These are phyloP conservation scores for Rhingia rostrata DNA, from an alignment of 2,888 invertebrate genomes.

Conservation along the genomic window DNA sequence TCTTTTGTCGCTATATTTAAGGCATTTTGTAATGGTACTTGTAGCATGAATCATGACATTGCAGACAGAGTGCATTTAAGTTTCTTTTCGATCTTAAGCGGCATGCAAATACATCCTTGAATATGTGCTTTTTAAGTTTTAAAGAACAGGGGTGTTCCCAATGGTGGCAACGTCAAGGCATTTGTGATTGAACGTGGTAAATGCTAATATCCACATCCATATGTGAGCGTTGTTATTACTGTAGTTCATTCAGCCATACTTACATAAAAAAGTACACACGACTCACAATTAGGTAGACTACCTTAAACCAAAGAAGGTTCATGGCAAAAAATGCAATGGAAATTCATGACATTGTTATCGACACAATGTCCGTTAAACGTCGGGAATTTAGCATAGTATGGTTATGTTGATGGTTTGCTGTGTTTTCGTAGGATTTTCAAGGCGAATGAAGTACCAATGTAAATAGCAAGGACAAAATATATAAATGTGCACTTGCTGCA, in stretches of 20 bases:
- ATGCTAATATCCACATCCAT: constrained; percentile 57
- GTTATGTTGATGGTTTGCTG: constrained; percentile 27
- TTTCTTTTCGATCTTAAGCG: constrained; percentile 39
- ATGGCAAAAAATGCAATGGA: constrained; percentile 62
- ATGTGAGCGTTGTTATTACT: constrained; percentile 54
- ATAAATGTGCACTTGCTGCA: not conserved
- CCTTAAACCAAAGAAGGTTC: constrained; percentile 1
- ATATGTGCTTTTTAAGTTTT: not conserved
- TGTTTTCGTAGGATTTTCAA: constrained; percentile 43
- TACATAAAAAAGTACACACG: constrained; percentile 32
- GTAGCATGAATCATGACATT: constrained; percentile 38
- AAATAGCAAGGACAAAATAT: constrained; percentile 39
- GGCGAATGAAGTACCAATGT: constrained; percentile 55
- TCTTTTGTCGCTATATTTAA: constrained; percentile 31
- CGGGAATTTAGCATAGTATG: constrained; percentile 36
- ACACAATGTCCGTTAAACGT: constrained; percentile 62
- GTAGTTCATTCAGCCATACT: not conserved
- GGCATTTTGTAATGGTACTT: constrained; percentile 8
- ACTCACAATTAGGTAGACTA: constrained; percentile 46
- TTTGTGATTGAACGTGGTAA: not conserved
- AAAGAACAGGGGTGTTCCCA: constrained; percentile 3
- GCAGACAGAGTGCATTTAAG: not conserved
- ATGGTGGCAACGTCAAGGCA: constrained; percentile 2
- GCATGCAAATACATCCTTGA: constrained; percentile 45
- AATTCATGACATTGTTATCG: constrained; percentile 65